phyloP scores from a whole-genome alignment of 2,797 vertebrate genomes.

The Lutjanus argentimaculatus region DNA sequence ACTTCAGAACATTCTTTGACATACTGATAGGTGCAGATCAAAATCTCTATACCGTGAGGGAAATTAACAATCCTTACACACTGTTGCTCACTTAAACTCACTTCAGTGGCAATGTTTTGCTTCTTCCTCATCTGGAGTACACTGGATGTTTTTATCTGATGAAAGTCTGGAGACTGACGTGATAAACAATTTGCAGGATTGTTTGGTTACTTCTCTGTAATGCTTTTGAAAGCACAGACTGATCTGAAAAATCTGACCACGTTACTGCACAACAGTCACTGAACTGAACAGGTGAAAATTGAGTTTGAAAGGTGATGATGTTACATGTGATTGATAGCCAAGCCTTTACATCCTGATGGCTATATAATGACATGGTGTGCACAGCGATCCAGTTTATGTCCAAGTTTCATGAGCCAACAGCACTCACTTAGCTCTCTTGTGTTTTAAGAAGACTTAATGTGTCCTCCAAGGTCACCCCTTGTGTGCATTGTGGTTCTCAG shows the following conservation, averaged over 20 bases:
- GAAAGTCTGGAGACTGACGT: neutral
- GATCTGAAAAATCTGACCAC: neutral
- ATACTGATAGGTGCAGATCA: neutral
- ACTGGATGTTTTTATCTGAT: neutral
- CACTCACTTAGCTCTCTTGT: neutral
- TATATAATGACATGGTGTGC: neutral
- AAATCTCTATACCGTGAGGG: no score
- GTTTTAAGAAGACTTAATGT: constrained; percentile 1
- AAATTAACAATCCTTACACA: neutral
- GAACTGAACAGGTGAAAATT: neutral
- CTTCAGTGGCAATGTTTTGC: neutral
- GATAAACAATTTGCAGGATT: neutral
- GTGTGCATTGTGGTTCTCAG: constrained; percentile 15
- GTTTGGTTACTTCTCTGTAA: neutral
- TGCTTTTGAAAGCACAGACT: neutral
- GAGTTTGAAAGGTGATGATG: neutral
- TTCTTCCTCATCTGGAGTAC: neutral
- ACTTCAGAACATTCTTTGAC: neutral
- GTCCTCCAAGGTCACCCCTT: constrained; percentile 38
- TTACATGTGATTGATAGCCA: neutral
- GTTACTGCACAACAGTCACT: neutral
- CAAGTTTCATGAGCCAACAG: constrained; percentile 1
- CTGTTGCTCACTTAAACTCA: neutral
- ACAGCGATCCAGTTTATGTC: neutral
- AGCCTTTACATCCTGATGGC: neutral